Evolutionary conservation across 2,113 vertebrate species (phyloP).

Genomic region (Jacana jacana): DNA sequence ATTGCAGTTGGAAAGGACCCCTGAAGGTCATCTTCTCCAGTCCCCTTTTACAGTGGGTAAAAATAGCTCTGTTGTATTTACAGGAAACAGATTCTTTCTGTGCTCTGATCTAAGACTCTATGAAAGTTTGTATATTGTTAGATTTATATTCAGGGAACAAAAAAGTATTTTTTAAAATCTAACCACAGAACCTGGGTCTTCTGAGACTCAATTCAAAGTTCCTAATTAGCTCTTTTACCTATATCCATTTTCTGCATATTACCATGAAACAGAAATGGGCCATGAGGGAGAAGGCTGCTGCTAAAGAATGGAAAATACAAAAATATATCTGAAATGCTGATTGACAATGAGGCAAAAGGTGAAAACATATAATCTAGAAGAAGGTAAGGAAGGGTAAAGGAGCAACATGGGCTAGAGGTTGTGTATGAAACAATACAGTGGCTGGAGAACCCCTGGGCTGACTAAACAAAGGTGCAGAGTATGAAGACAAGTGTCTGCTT

Average conservation of each 20-base stretch:
- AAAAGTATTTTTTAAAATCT: background rate
- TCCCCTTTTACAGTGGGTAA: background rate
- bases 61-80: background rate
- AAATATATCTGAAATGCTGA: background rate
- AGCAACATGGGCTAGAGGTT: background rate
- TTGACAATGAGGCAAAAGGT: background rate
- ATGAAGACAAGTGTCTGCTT: background rate
- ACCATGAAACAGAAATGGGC: conserved; percentile 18
- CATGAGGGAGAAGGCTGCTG: conserved; percentile 17
- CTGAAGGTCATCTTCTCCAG: background rate
- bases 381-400: background rate
- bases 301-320: background rate
- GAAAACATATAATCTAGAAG: background rate
- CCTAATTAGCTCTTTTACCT: conserved; percentile 51
- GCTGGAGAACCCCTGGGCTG: background rate
- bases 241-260: background rate
- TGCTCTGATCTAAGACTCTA: background rate
- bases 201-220: conserved; percentile 15
- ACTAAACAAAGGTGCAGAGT: accelerated
- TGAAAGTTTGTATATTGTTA: background rate
- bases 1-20: background rate
- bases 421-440: no score
- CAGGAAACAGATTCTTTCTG: background rate
- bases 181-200: background rate
- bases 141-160: conserved; percentile 18